Percentiles rank a stretch among this genome's conserved stretches.
Evolutionary conservation across 2,113 vertebrate genomes (phyloP).

Genomic region (Eulemur macaco): DNA sequence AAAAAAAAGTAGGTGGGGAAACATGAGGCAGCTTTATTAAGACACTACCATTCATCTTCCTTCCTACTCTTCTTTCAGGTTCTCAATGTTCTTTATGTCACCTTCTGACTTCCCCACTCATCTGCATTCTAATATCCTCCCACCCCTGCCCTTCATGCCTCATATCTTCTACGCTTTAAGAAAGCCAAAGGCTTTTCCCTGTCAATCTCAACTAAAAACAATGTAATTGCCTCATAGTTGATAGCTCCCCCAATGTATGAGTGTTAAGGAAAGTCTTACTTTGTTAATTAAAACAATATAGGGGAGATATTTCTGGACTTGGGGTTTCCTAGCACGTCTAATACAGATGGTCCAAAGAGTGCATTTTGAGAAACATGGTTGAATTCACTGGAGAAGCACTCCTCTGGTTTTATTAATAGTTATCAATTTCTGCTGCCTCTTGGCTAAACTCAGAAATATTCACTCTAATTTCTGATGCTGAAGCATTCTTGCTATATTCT

Average conservation of each 20-base stretch:
- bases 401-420: constrained; percentile 7
- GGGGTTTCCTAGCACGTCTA: neutral
- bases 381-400: neutral
- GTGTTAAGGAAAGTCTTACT: constrained; percentile 12
- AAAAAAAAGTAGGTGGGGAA: neutral
- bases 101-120: neutral
- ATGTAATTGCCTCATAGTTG: neutral
- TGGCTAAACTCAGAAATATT: neutral
- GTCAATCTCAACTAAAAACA: neutral
- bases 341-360: neutral
- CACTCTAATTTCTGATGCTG: neutral
- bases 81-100: neutral
- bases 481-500: neutral
- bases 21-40: neutral
- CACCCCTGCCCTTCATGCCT: neutral
- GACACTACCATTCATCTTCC: neutral
- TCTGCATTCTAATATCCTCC: neutral
- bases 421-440: neutral
- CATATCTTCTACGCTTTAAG: neutral
- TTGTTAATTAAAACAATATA: constrained; percentile 1
- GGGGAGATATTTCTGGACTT: neutral
- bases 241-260: neutral
- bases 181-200: neutral
- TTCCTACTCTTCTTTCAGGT: neutral
- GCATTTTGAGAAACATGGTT: neutral